Conservation (phyloP, 23 tunicate species). For the Trididemnum miniatum region DNA sequence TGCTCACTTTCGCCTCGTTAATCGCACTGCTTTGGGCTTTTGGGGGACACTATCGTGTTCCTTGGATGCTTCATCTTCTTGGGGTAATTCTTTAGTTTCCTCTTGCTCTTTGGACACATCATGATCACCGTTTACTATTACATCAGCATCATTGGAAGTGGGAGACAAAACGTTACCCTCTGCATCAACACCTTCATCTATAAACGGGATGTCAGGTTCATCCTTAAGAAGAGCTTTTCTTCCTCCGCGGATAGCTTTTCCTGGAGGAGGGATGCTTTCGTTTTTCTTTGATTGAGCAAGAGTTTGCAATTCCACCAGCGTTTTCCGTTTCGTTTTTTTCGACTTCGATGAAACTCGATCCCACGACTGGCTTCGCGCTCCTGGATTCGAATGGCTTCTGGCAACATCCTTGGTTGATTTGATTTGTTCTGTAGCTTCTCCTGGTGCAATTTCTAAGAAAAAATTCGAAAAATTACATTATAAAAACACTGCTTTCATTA, state of each 20-base stretch:
- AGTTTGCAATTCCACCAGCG: constrained; percentile 8
- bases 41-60: neutral
- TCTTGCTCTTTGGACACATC: neutral
- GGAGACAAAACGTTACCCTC: constrained; percentile 72
- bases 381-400: constrained; percentile 9
- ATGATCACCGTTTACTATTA: neutral
- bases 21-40: no score
- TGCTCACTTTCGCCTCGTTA: no score
- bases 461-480: no score
- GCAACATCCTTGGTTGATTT: neutral
- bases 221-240: neutral
- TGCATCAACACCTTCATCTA: constrained; percentile 57
- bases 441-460: no score
- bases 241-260: constrained; percentile 38
- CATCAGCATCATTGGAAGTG: neutral
- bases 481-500: no score
- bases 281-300: neutral
- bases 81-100: neutral
- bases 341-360: neutral
- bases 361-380: neutral
- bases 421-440: no score
- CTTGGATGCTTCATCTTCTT: neutral
- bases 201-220: constrained; percentile 67
- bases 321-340: neutral
- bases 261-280: constrained; percentile 31